These are phyloP conservation scores for Noctua pronuba DNA, from an alignment of 2,888 invertebrate species.

Conservation along the genomic window DNA sequence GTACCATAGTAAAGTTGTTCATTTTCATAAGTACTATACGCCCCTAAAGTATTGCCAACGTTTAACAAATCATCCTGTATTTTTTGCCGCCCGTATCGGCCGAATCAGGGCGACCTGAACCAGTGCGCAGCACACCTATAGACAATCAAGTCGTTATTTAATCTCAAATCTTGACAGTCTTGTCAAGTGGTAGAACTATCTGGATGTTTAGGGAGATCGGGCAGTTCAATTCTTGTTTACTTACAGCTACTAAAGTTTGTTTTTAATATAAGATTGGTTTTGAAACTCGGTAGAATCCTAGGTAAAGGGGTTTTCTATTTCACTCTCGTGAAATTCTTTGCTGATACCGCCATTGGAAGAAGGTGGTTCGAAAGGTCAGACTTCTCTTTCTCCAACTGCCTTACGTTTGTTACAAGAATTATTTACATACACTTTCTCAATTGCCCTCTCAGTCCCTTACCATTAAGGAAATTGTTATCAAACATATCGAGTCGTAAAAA, in stretches of 20 bases:
- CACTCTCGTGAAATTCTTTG: background rate
- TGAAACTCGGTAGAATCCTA: background rate
- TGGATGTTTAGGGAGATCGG: background rate
- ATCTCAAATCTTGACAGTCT: slow-evolving; percentile 19
- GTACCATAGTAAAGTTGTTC: no score
- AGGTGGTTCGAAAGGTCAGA: no score
- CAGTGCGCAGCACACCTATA: background rate
- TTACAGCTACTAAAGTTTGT: background rate
- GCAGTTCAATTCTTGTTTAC: background rate
- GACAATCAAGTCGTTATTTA: slow-evolving; percentile 9
- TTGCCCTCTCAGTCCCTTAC: background rate
- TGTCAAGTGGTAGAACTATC: slow-evolving; percentile 11
- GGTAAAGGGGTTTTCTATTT: background rate
- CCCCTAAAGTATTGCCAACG: no score
- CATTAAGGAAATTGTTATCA: background rate
- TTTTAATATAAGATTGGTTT: background rate
- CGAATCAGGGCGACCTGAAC: background rate
- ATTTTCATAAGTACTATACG: no score
- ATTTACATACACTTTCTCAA: background rate
- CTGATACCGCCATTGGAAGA: background rate
- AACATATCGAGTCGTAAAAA: background rate
- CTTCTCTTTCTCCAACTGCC: no score
- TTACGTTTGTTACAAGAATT: background rate
- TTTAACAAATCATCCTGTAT: no score
- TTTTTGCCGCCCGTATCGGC: background rate